Conservation (phyloP, 2,797 vertebrate species). For the Cyprinodon diabolis region DNA sequence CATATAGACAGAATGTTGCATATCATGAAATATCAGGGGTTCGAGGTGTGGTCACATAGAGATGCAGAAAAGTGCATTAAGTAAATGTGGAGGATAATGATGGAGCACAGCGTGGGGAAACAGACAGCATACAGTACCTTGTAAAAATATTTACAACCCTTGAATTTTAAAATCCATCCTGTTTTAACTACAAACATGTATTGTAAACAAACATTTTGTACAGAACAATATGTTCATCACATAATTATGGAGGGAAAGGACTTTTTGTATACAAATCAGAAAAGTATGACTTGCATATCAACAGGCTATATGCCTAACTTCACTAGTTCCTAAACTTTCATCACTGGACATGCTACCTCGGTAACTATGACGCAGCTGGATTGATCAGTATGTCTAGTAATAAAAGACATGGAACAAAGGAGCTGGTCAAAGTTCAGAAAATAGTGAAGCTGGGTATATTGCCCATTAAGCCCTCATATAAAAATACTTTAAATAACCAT, state of each 20-base stretch:
- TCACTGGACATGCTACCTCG: too few species aligned
- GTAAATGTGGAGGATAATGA: slow-evolving; percentile 25
- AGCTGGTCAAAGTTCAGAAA: too few species aligned
- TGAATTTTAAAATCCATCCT: not conserved
- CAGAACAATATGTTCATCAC: not conserved
- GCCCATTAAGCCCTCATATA: too few species aligned
- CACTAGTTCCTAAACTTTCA: too few species aligned
- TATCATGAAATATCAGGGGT: slow-evolving; percentile 51
- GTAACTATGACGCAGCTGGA: too few species aligned
- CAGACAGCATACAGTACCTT: slow-evolving; percentile 54
- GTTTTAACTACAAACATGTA: not conserved
- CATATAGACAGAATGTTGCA: slow-evolving; percentile 52
- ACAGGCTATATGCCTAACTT: too few species aligned
- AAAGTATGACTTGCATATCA: not conserved
- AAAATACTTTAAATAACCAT: too few species aligned
- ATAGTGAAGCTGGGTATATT: too few species aligned
- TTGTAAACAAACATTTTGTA: not conserved
- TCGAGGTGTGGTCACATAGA: slow-evolving; percentile 29
- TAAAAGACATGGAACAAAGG: too few species aligned
- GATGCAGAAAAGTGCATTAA: slow-evolving; percentile 49
- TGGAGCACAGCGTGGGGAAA: slow-evolving; percentile 45
- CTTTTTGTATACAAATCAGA: not conserved
- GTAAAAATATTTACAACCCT: slow-evolving; percentile 23
- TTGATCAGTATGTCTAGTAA: too few species aligned
- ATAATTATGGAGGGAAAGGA: not conserved